Evolutionary conservation across 2,113 vertebrate genomes (phyloP), one percentile per base, ranked within the genome.

Genomic region (Tetraodon nigroviridis): DNA sequence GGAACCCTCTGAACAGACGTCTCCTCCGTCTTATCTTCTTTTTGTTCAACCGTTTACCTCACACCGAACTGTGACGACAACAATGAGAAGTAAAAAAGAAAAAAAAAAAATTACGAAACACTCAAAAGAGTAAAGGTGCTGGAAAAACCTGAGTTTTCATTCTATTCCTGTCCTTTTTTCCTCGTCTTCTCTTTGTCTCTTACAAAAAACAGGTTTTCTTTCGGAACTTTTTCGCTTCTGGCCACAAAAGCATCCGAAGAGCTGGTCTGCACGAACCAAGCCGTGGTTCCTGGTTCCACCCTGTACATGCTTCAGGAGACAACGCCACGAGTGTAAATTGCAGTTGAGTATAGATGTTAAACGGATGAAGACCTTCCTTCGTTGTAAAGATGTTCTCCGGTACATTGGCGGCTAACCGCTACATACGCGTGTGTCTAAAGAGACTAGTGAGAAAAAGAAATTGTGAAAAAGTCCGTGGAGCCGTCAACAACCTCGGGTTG

Each of bases 401-500:
- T 61, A 47, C 70, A 44, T 53, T 3, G 49, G 64, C 56, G 58
- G 24, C 69, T 53, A 29, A 54, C 67, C 61, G 17, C 40, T 57
- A 70, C 67, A 70, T 80, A 77, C 71, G 70, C 57, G 24, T 55
- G 51, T 56, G 76, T 66, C 67, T 69, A 40, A 68, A 77, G 21
- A 72, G 72, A 57, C 62, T 62, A 6, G 7, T 6, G 24, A 6
- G 24, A 27, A 75, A 75, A 80, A 81, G 80, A 75, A 80, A 37
- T 15, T 29, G 48, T 52, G 58, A 50, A 74, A 82, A 80, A 80
- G 76, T 81, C 68, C 74, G 63, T 63, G 61, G 71, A 86, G 75
- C 67, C 75, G 67, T 79, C 85, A 84, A 75, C 66, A 79, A 77
- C 81, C 75, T 82, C 79, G 66, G 63, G 78, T 71, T 64, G 67